Percentiles rank a stretch among this genome's conserved stretches.
Conservation (phyloP, 2,888 invertebrate genomes). For the Aspidiotus rigidus region DNA sequence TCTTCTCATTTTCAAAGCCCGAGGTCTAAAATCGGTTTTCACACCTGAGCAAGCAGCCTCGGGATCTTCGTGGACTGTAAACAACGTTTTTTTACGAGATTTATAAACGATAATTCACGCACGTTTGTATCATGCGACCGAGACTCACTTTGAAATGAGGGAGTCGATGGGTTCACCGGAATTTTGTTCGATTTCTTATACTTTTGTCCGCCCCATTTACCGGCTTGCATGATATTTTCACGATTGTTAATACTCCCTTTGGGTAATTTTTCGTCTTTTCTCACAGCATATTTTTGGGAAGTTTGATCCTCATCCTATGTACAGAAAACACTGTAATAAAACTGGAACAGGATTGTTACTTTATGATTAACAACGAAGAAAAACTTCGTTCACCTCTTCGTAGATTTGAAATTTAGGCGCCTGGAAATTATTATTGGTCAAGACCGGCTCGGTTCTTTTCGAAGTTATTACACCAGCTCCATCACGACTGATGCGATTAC, state of each 20-base stretch:
- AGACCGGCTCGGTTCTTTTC: not conserved
- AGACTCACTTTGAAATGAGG: conserved; percentile 47
- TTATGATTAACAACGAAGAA: not conserved
- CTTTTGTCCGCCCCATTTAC: conserved; percentile 52
- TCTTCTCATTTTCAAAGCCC: conserved; percentile 41
- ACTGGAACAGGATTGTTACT: not conserved
- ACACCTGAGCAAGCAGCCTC: conserved; percentile 42
- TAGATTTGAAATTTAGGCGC: conserved; percentile 23
- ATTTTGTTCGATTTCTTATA: conserved; percentile 28
- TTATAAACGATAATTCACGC: not conserved
- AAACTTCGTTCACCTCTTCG: conserved; percentile 19
- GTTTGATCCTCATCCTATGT: conserved; percentile 17
- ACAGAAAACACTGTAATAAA: not conserved
- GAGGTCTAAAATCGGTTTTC: conserved; percentile 37
- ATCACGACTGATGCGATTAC: conserved; percentile 18
- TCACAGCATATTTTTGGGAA: not conserved
- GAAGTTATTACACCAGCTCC: conserved; percentile 17
- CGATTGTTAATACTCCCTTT: conserved; percentile 44
- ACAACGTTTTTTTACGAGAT: not conserved
- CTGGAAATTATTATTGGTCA: not conserved
- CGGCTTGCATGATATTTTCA: conserved; percentile 62
- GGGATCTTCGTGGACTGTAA: conserved; percentile 55
- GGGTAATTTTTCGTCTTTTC: conserved; percentile 17
- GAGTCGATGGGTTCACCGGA: conserved; percentile 40
- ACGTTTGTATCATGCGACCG: not conserved